These are phyloP conservation scores for Neotragus moschatus DNA, from an alignment of 2,113 vertebrate genomes.

Conservation along the genomic window DNA sequence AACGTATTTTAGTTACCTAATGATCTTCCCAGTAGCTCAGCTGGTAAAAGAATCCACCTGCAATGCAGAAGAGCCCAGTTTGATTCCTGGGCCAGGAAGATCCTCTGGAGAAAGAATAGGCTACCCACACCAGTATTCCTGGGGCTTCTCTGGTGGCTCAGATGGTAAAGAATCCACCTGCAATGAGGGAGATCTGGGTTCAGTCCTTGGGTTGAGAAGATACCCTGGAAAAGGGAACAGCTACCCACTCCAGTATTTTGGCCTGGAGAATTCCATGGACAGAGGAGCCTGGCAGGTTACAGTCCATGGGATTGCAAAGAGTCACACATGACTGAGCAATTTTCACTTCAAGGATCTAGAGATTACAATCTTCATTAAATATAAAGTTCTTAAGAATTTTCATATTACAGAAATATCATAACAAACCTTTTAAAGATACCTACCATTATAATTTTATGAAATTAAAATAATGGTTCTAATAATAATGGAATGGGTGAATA, in stretches of 20 bases:
- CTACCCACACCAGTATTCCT: not conserved
- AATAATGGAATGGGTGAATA: not conserved
- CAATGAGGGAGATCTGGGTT: not conserved
- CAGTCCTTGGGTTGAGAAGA: not conserved
- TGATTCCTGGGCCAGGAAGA: not conserved
- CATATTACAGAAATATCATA: not conserved
- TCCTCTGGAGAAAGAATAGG: not conserved
- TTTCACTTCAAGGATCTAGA: not conserved
- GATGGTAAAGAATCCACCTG: not conserved
- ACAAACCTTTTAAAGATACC: not conserved
- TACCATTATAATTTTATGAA: not conserved
- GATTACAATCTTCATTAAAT: not conserved
- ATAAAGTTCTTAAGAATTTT: not conserved
- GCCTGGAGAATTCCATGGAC: not conserved
- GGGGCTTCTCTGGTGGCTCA: not conserved
- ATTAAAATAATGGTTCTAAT: not conserved
- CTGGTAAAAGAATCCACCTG: not conserved
- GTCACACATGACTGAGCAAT: not conserved
- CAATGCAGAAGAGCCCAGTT: not conserved
- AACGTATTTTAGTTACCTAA: not conserved
- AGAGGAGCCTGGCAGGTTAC: not conserved
- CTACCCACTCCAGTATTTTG: not conserved
- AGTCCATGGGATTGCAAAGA: not conserved
- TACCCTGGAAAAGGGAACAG: not conserved
- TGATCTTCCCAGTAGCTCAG: not conserved